These are phyloP conservation scores for Chrysolina oricalcia DNA, from an alignment of 2,888 invertebrate species.

Conservation along the genomic window DNA sequence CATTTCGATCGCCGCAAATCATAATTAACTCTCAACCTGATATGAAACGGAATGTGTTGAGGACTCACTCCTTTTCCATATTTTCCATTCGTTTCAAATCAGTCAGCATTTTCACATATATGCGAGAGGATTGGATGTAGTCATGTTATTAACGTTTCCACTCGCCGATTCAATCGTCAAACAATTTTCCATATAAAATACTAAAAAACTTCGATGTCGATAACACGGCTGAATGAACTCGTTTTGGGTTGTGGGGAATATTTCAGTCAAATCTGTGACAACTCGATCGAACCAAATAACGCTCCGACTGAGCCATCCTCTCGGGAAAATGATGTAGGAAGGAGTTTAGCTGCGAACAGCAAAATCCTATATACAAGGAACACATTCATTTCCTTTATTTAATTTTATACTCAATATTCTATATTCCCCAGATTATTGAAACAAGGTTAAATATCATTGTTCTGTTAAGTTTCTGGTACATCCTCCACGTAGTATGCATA, in stretches of 20 bases:
- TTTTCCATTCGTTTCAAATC: neutral
- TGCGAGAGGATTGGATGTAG: neutral
- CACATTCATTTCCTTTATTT: neutral
- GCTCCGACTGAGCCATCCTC: neutral
- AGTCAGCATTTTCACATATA: neutral
- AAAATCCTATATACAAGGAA: neutral
- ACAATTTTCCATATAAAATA: conserved; percentile 12
- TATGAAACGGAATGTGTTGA: neutral
- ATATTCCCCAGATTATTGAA: no score
- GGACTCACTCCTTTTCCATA: neutral
- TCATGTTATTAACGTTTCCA: neutral
- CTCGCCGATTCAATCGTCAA: conserved; percentile 8
- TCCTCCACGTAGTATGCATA: no score
- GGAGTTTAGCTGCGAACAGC: no score
- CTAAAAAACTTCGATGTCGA: neutral
- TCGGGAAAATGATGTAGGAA: conserved; percentile 5
- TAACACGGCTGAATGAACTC: conserved; percentile 7
- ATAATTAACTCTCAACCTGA: neutral
- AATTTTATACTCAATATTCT: neutral
- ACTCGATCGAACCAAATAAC: conserved; percentile 13
- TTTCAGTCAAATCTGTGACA: conserved; percentile 11
- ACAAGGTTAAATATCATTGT: no score
- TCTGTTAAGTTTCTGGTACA: no score
- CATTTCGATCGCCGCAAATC: no score
- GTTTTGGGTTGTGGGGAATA: conserved; percentile 9